Conservation (phyloP, 1,140 invertebrate species). For the Magallana gigas region DNA sequence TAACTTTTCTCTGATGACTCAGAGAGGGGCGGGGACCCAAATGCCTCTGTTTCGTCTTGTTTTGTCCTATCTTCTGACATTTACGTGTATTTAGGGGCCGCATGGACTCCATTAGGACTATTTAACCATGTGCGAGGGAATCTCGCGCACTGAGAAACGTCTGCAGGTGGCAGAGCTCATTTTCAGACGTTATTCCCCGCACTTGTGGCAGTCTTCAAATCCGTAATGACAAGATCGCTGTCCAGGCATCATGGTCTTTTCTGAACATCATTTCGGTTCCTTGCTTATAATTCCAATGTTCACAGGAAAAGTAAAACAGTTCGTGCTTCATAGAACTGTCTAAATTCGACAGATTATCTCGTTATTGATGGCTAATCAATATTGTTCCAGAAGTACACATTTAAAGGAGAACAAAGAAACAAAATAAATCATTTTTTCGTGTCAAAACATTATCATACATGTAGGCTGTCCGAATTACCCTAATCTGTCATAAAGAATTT, state of each 20-base stretch:
- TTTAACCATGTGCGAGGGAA: background rate
- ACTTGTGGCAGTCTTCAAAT: background rate
- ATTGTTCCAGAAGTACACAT: too few species aligned
- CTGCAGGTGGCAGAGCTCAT: conserved; percentile 1
- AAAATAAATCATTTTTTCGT: too few species aligned
- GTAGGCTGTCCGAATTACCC: too few species aligned
- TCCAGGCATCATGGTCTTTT: background rate
- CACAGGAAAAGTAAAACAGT: background rate
- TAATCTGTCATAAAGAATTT: too few species aligned
- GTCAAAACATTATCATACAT: too few species aligned
- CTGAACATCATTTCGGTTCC: conserved; percentile 8
- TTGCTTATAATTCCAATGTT: conserved; percentile 12
- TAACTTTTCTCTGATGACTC: conserved; percentile 26
- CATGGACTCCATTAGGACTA: background rate
- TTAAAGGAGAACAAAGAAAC: too few species aligned
- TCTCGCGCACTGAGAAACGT: background rate
- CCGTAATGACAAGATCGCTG: background rate
- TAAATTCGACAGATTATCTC: background rate
- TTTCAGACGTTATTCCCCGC: background rate
- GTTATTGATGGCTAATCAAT: background rate
- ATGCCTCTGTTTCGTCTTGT: background rate
- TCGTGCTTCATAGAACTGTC: background rate
- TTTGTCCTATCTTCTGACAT: conserved; percentile 10
- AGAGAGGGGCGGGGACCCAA: background rate
- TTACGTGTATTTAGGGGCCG: background rate